phyloP scores from a whole-genome alignment of 2,888 invertebrate species.

The Drosophila pseudotakahashii region DNA sequence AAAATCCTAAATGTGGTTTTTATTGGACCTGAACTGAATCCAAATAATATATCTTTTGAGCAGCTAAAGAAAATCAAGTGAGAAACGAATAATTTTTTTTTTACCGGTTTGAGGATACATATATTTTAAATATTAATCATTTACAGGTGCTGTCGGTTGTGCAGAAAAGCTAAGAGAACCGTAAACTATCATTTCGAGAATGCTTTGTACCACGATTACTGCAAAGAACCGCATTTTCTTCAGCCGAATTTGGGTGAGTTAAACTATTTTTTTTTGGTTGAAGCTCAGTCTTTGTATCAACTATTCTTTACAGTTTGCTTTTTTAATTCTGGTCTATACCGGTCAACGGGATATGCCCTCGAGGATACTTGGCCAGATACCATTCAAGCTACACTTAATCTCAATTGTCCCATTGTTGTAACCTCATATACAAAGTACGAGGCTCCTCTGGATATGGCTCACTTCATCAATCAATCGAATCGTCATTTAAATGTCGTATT shows the following conservation, averaged over 20 bases:
- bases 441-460: slow-evolving; percentile 87
- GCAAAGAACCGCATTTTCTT: slow-evolving; percentile 81
- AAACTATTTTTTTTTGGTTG: not conserved
- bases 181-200: slow-evolving; percentile 86
- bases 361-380: slow-evolving; percentile 89
- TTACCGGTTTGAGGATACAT: not conserved
- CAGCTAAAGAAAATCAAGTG: slow-evolving; percentile 86
- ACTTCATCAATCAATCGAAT: slow-evolving; percentile 86
- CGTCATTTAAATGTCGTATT: slow-evolving; percentile 85
- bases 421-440: slow-evolving; percentile 89
- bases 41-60: slow-evolving; percentile 86
- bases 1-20: slow-evolving; percentile 87
- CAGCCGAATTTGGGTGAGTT: slow-evolving; percentile 86
- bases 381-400: slow-evolving; percentile 86
- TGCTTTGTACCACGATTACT: slow-evolving; percentile 85
- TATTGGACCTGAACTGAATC: slow-evolving; percentile 88
- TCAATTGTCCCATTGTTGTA: slow-evolving; percentile 87
- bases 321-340: slow-evolving; percentile 89
- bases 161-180: slow-evolving; percentile 85
- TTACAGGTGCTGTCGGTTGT: slow-evolving; percentile 85
- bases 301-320: slow-evolving; percentile 86
- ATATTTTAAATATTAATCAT: not conserved
- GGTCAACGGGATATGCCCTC: slow-evolving; percentile 87
- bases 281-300: not conserved
- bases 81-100: slow-evolving; percentile 37